These are phyloP conservation scores for pig (Sus scrofa) DNA, from an alignment of 2,113 vertebrate genomes.

Conservation along the genomic window T2T-Sscrofa CM000812.6:262143001-262143500, in stretches of 20 bases:
- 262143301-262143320: background rate
- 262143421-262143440: background rate
- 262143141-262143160: background rate
- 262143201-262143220: background rate
- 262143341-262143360: background rate
- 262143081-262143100: background rate
- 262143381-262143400: background rate
- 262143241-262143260: background rate
- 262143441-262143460: background rate
- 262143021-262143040: background rate
- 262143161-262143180: background rate
- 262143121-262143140: background rate
- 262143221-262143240: background rate
- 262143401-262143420: constrained; percentile 12
- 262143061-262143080: background rate
- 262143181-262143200: background rate
- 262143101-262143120: background rate
- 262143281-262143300: background rate
- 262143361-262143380: background rate
- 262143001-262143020: background rate
- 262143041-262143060: background rate
- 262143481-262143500: background rate
- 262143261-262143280: background rate
- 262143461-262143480: background rate
- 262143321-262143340: background rate